Evolutionary conservation across 2,888 invertebrate genomes (phyloP).

Genomic region (Orthosia gothica): DNA sequence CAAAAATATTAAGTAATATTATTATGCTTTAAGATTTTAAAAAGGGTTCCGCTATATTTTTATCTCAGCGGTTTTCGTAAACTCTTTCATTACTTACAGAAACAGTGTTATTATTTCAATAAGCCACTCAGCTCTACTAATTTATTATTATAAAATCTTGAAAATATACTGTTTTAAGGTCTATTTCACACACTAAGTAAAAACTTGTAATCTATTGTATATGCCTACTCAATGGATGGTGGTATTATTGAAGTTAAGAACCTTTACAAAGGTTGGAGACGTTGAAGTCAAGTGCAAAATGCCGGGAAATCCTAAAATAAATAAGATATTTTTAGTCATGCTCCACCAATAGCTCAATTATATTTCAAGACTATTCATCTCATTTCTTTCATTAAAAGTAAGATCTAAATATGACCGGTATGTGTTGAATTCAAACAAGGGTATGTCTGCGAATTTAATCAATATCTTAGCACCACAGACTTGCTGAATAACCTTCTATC

Average conservation of each 20-base stretch:
- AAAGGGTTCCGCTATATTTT: background rate
- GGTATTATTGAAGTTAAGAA: background rate
- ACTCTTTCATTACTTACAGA: background rate
- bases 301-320: slow-evolving; percentile 5
- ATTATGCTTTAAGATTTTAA: background rate
- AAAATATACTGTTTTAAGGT: background rate
- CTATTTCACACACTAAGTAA: background rate
- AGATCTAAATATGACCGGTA: background rate
- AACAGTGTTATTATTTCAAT: background rate
- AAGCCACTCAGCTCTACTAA: background rate
- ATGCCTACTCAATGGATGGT: background rate
- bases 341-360: background rate
- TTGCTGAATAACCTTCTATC: background rate
- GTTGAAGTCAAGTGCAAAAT: slow-evolving; percentile 2
- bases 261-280: slow-evolving; percentile 11
- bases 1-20: background rate
- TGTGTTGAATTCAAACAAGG: background rate
- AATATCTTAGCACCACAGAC: background rate
- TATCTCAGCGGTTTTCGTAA: background rate
- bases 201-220: background rate
- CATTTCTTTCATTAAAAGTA: background rate
- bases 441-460: background rate
- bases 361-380: background rate
- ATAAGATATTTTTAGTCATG: background rate
- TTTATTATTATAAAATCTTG: slow-evolving; percentile 1